Conservation (phyloP, 1,140 invertebrate genomes). For the Thaumatotibia leucotreta region DNA sequence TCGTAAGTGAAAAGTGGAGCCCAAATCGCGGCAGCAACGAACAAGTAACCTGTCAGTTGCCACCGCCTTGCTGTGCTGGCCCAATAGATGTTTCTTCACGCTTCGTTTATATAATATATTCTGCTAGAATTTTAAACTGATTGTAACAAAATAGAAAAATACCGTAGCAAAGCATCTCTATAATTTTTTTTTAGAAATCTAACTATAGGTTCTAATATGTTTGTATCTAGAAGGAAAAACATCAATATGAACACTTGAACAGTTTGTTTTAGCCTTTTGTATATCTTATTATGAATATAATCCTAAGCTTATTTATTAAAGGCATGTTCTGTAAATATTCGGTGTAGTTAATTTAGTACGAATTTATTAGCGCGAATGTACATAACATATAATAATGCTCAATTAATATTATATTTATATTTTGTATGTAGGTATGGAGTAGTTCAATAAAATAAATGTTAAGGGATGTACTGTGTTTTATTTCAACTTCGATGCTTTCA, state of each 20-base stretch:
- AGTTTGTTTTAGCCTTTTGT: too few relatives aligned
- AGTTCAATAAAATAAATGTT: background rate
- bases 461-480: background rate
- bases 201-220: background rate
- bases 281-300: background rate
- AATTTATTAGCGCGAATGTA: slow-evolving; percentile 3
- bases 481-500: background rate
- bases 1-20: too few relatives aligned
- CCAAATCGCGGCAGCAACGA: too few relatives aligned
- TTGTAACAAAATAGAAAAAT: too few relatives aligned
- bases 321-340: background rate
- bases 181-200: too few relatives aligned
- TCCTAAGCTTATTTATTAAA: background rate
- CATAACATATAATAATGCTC: slow-evolving; percentile 3
- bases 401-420: slow-evolving; percentile 5
- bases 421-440: background rate
- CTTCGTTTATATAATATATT: too few relatives aligned
- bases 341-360: background rate
- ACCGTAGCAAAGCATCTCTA: too few relatives aligned
- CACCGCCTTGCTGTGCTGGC: too few relatives aligned
- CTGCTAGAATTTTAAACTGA: too few relatives aligned
- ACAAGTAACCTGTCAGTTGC: too few relatives aligned
- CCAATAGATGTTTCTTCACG: too few relatives aligned
- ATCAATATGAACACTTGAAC: background rate
- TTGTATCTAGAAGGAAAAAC: background rate